Conservation (phyloP, 2,113 vertebrate genomes). For the Romanogobio albipinnatus region DNA sequence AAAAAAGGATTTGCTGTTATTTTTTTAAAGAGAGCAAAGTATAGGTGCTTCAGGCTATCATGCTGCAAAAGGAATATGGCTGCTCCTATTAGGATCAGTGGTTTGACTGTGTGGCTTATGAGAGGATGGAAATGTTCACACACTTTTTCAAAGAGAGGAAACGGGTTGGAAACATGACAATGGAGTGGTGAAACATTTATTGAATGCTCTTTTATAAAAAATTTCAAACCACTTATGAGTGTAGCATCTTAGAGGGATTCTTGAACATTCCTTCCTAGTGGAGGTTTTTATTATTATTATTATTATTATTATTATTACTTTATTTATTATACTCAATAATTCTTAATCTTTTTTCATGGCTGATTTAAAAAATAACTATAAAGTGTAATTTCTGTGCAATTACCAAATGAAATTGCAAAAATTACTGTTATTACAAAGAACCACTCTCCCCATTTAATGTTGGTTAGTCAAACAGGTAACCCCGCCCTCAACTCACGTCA, state of each 20-base stretch:
- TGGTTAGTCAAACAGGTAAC: no score
- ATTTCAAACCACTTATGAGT: neutral
- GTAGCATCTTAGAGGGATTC: neutral
- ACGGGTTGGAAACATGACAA: neutral
- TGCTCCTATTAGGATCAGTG: constrained; percentile 31
- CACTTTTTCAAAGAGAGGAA: constrained; percentile 42
- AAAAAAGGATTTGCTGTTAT: constrained; percentile 61
- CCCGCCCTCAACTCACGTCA: no score
- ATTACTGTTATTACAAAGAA: no score
- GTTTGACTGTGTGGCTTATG: constrained; percentile 3
- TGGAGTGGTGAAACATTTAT: neutral
- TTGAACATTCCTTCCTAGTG: no score
- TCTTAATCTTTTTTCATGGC: neutral
- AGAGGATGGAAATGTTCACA: constrained; percentile 17
- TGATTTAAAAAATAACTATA: neutral
- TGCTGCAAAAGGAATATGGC: constrained; percentile 45
- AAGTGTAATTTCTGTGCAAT: no score
- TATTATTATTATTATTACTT: no score
- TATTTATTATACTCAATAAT: neutral
- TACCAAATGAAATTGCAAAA: no score
- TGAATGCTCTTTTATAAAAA: neutral
- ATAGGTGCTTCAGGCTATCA: constrained; percentile 57
- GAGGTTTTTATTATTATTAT: neutral
- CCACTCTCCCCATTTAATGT: no score
- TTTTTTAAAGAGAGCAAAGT: constrained; percentile 51